Conservation (phyloP, 2,888 invertebrate species). For the Pandemis corylana region DNA sequence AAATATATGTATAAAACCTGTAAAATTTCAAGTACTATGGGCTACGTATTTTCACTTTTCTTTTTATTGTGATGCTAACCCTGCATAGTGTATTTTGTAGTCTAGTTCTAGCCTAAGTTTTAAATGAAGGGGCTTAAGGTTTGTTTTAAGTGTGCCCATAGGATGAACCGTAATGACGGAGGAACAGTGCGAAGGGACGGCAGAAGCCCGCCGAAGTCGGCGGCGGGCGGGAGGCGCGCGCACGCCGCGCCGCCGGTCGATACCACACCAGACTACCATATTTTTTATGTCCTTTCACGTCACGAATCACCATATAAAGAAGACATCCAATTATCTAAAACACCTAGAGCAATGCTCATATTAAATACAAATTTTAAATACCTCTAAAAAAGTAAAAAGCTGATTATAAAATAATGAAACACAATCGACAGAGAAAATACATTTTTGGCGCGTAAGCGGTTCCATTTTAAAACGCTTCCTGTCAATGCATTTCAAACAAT, state of each 20-base stretch:
- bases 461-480: conserved; percentile 32
- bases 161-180: not conserved
- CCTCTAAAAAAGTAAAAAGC: conserved; percentile 4
- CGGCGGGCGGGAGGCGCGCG: conserved; percentile 71
- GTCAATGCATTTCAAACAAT: conserved; percentile 28
- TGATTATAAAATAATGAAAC: not conserved
- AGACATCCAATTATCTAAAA: conserved; percentile 71
- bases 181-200: conserved; percentile 21
- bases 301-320: conserved; percentile 76
- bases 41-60: too few relatives aligned
- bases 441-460: conserved; percentile 31
- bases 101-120: not conserved
- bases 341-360: conserved; percentile 42
- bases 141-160: not conserved
- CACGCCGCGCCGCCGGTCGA: conserved; percentile 74
- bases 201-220: conserved; percentile 49
- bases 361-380: conserved; percentile 11
- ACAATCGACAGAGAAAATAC: not conserved
- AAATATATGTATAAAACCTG: too few relatives aligned
- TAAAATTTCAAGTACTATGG: too few relatives aligned
- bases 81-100: not conserved
- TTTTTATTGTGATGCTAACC: too few relatives aligned
- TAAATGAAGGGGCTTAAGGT: not conserved
- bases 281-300: conserved; percentile 82
- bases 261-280: conserved; percentile 80